These are phyloP conservation scores for Paramormyrops hopkinsi DNA, from an alignment of 2,797 vertebrate species.

Conservation along the genomic window DNA sequence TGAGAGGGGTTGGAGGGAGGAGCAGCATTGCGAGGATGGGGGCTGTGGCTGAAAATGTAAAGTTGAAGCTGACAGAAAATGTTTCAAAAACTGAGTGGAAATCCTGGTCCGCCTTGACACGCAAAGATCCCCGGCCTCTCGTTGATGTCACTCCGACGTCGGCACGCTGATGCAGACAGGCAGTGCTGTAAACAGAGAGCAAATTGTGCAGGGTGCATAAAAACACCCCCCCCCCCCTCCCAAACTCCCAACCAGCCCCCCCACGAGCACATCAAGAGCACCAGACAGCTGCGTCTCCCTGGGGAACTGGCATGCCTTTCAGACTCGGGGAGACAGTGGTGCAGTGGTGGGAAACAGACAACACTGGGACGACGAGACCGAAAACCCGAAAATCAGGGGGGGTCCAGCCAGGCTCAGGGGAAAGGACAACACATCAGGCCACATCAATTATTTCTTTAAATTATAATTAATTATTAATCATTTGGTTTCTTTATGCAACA, in stretches of 20 bases:
- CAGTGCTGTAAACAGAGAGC: slow-evolving; percentile 57
- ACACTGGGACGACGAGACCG: not conserved
- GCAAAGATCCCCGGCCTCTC: slow-evolving; percentile 25
- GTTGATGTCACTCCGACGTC: slow-evolving; percentile 48
- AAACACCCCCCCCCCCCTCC: slow-evolving; percentile 31
- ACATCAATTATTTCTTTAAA: not conserved
- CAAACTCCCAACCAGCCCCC: not conserved
- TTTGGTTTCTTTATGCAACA: not conserved
- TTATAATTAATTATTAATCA: not conserved
- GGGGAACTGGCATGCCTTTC: slow-evolving; percentile 38
- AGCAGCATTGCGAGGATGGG: not conserved
- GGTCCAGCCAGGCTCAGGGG: not conserved
- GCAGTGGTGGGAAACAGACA: not conserved
- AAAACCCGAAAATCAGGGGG: not conserved
- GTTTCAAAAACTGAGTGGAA: slow-evolving; percentile 18
- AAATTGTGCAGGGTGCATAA: slow-evolving; percentile 63
- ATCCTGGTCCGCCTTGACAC: not conserved
- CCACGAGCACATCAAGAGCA: slow-evolving; percentile 34
- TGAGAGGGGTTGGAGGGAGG: not conserved
- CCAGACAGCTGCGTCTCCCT: slow-evolving; percentile 51
- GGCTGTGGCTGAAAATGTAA: not conserved
- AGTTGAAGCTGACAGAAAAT: not conserved
- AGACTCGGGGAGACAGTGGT: not conserved
- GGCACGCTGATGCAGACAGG: slow-evolving; percentile 55
- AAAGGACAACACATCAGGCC: not conserved